Evolutionary conservation across 1,140 invertebrate species (phyloP).

Genomic region (Achatina immaculata): DNA sequence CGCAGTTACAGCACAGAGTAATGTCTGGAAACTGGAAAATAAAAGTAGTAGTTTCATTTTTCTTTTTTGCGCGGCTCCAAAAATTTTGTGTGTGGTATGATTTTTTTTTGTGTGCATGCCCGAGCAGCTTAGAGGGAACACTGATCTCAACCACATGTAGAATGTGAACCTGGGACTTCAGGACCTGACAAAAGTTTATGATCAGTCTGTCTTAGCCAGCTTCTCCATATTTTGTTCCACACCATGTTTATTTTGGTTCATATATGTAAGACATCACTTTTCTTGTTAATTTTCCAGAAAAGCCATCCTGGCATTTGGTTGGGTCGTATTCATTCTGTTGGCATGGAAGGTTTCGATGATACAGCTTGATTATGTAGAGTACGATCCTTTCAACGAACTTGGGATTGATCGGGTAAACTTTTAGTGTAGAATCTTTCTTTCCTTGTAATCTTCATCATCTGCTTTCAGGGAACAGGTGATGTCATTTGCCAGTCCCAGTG

Average conservation of each 20-base stretch:
- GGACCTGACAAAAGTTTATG: neutral
- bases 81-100: too few relatives aligned
- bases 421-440: too few relatives aligned
- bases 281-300: conserved; percentile 73
- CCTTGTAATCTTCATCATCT: too few relatives aligned
- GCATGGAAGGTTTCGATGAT: conserved; percentile 97
- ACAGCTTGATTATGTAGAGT: conserved; percentile 97
- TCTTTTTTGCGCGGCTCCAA: too few relatives aligned
- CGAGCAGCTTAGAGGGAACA: neutral
- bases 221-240: neutral
- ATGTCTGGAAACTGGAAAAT: too few relatives aligned
- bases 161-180: neutral
- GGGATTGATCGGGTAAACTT: conserved; percentile 83
- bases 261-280: conserved; percentile 16
- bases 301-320: conserved; percentile 83
- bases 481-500: too few relatives aligned
- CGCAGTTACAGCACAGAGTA: too few relatives aligned
- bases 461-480: too few relatives aligned
- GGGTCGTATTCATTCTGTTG: conserved; percentile 87
- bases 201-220: neutral
- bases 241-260: neutral
- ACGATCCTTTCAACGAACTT: conserved; percentile 98
- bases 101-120: too few relatives aligned
- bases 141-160: too few relatives aligned
- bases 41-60: too few relatives aligned